Conservation (phyloP, 2,797 vertebrate species). For the Phalloptychus januarius region DNA sequence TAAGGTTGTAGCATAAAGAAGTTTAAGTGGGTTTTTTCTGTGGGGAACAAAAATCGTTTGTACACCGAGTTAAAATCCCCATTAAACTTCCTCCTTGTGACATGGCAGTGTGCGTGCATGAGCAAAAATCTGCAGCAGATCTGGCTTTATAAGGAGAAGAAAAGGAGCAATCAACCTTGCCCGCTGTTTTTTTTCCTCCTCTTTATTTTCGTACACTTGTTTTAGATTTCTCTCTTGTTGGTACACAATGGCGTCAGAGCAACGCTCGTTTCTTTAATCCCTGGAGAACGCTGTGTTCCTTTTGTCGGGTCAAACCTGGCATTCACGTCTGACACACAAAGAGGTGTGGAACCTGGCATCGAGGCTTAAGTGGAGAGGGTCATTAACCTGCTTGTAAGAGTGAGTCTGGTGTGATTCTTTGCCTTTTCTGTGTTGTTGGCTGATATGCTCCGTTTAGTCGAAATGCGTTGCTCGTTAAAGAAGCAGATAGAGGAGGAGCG, state of each 20-base stretch:
- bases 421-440: not conserved
- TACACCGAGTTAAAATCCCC: slow-evolving; percentile 10
- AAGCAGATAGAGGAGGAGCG: not conserved
- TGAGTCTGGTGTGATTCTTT: slow-evolving; percentile 2
- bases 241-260: slow-evolving; percentile 44
- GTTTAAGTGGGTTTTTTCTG: not conserved
- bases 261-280: slow-evolving; percentile 53
- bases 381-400: slow-evolving; percentile 34
- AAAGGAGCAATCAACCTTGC: slow-evolving; percentile 12
- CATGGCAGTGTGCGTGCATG: slow-evolving; percentile 21
- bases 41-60: not conserved
- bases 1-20: not conserved
- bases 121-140: slow-evolving; percentile 18
- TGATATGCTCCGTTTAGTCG: slow-evolving; percentile 45
- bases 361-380: slow-evolving; percentile 37
- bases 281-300: slow-evolving; percentile 36
- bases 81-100: slow-evolving; percentile 24
- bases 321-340: slow-evolving; percentile 40
- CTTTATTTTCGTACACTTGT: slow-evolving; percentile 32
- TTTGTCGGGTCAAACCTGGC: slow-evolving; percentile 32
- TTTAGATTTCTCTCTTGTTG: slow-evolving; percentile 37
- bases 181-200: not conserved
- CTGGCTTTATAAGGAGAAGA: slow-evolving; percentile 64
- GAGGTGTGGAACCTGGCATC: slow-evolving; percentile 14
- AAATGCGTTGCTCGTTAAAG: slow-evolving; percentile 16